phyloP scores from a whole-genome alignment of 2,113 vertebrate species.

The Platysternon megacephalum region DNA sequence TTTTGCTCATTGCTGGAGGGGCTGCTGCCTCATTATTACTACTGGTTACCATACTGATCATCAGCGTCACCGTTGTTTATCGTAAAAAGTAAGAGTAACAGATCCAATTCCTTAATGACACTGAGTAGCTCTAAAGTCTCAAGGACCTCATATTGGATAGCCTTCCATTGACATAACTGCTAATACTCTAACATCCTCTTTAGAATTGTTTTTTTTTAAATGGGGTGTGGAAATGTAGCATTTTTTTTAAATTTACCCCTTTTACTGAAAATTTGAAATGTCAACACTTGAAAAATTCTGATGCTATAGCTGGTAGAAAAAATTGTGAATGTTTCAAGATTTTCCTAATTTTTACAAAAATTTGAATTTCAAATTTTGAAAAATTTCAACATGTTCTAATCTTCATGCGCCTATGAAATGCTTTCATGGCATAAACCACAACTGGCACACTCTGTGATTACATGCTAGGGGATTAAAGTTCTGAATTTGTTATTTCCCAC shows the following conservation, averaged over 20 bases:
- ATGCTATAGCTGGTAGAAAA: not conserved
- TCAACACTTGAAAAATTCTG: not conserved
- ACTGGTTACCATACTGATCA: not conserved
- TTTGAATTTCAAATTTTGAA: not conserved
- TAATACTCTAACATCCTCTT: not conserved
- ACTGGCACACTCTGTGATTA: not conserved
- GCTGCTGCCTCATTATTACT: not conserved
- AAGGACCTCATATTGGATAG: not conserved
- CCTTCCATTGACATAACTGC: not conserved
- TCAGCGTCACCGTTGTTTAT: not conserved
- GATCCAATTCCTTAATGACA: not conserved
- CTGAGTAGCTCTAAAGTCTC: not conserved
- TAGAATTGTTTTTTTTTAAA: not conserved
- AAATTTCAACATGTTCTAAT: not conserved
- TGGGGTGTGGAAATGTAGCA: not conserved
- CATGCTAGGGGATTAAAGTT: not conserved
- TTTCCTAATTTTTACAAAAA: not conserved
- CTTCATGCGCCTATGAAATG: not conserved
- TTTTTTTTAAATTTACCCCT: accelerated
- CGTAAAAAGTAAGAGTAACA: constrained; percentile 2
- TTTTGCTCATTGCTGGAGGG: not conserved
- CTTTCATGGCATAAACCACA: not conserved
- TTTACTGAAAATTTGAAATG: not conserved
- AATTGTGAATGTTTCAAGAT: not conserved
- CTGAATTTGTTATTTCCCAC: not conserved